Evolutionary conservation across 2,113 vertebrate genomes (phyloP).

Genomic region (Heterocephalus glaber): DNA sequence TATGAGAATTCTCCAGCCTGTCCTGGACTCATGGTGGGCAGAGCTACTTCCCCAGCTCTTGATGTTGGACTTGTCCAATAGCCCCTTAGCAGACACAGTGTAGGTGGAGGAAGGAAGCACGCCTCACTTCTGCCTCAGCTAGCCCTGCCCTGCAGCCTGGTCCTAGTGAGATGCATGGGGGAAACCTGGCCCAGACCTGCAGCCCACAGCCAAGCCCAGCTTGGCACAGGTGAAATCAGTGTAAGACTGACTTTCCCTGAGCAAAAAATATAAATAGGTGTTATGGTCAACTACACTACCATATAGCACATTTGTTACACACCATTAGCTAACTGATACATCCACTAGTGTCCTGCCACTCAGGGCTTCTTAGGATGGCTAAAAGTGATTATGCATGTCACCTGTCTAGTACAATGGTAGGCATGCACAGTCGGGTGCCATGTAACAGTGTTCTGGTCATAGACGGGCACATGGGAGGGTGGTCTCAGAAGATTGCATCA

Average conservation of each 20-base stretch:
- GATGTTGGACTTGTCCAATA: neutral
- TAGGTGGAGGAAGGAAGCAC: neutral
- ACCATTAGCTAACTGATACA: constrained; percentile 19
- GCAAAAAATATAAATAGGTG: neutral
- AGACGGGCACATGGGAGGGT: neutral
- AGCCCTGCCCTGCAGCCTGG: neutral
- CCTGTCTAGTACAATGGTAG: too few species aligned
- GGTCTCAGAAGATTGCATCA: neutral
- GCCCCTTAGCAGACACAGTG: rapidly evolving
- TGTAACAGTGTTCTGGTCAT: neutral
- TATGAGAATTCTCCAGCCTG: neutral
- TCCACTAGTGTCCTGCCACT: too few species aligned
- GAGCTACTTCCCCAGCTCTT: neutral
- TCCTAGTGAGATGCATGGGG: rapidly evolving
- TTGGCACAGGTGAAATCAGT: neutral
- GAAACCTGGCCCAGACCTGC: neutral
- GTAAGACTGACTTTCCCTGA: neutral
- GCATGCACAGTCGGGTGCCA: neutral
- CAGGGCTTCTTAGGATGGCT: neutral
- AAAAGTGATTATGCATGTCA: neutral
- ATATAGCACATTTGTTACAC: neutral
- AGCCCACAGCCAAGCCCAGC: neutral
- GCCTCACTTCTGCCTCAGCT: neutral
- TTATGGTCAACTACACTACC: neutral
- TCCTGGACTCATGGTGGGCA: rapidly evolving